phyloP scores from a whole-genome alignment of 2,888 invertebrate species.

The Neoascia interrupta region DNA sequence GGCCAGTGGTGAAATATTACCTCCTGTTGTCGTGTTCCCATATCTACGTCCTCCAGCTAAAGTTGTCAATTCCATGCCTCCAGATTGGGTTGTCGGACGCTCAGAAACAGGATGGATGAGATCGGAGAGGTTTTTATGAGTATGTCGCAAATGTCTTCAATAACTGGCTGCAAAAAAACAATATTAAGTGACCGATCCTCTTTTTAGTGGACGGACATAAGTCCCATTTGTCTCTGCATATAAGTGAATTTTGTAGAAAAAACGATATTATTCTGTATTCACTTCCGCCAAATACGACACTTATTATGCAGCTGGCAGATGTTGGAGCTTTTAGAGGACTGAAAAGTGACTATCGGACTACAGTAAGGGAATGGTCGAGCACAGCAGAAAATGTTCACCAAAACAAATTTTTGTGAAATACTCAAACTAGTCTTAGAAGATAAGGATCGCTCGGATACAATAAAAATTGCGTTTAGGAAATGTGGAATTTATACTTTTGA shows the following conservation, averaged over 20 bases:
- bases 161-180: neutral
- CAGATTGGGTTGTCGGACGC: conserved; percentile 11
- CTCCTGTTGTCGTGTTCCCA: too few relatives aligned
- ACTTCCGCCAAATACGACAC: too few relatives aligned
- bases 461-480: conserved; percentile 15
- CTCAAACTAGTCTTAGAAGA: neutral
- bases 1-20: conserved; percentile 26
- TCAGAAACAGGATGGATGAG: neutral
- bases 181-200: conserved; percentile 15
- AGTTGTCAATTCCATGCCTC: conserved; percentile 4
- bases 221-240: conserved; percentile 12
- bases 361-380: conserved; percentile 18
- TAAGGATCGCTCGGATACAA: conserved; percentile 2
- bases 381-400: conserved; percentile 18
- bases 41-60: neutral
- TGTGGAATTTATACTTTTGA: conserved; percentile 3
- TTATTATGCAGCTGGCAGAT: too few relatives aligned
- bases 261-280: conserved; percentile 20
- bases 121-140: neutral
- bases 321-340: conserved; percentile 4
- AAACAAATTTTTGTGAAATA: conserved; percentile 20
- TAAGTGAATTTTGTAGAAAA: conserved; percentile 24
- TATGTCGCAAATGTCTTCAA: neutral
- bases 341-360: conserved; percentile 10
- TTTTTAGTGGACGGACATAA: conserved; percentile 31